These are phyloP conservation scores for Coelopa frigida DNA, from an alignment of 1,140 invertebrate genomes.

Conservation along the genomic window DNA sequence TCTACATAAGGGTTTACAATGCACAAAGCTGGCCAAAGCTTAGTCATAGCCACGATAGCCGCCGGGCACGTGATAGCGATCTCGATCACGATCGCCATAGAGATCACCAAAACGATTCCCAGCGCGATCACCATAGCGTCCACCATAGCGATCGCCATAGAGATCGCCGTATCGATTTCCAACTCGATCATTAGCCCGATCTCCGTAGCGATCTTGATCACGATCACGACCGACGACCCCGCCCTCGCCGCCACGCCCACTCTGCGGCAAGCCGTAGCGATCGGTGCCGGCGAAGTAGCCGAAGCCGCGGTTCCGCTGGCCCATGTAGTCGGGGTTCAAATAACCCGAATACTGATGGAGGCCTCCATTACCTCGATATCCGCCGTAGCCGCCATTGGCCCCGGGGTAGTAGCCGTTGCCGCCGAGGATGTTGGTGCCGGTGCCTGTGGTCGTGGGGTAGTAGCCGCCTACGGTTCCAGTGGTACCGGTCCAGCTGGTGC, in stretches of 20 bases:
- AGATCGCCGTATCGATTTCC: slow-evolving; percentile 23
- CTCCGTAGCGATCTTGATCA: no score
- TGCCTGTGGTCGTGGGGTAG: slow-evolving; percentile 19
- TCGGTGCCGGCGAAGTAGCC: slow-evolving; percentile 37
- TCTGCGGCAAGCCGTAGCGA: slow-evolving; percentile 36
- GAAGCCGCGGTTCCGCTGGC: slow-evolving; percentile 39
- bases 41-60: slow-evolving; percentile 34
- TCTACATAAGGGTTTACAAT: neutral
- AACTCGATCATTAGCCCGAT: no score
- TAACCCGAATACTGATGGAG: slow-evolving; percentile 43
- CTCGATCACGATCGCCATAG: slow-evolving; percentile 12
- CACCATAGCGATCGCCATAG: slow-evolving; percentile 16
- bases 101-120: slow-evolving; percentile 3
- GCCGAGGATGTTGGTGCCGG: slow-evolving; percentile 33
- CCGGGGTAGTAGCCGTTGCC: slow-evolving; percentile 29
- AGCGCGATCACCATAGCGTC: slow-evolving; percentile 13
- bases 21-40: slow-evolving; percentile 1
- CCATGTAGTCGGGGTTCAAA: slow-evolving; percentile 38
- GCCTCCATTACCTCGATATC: slow-evolving; percentile 45
- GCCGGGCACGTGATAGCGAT: neutral
- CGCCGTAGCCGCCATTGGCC: slow-evolving; percentile 42
- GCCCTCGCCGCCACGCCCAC: neutral
- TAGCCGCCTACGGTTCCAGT: slow-evolving; percentile 11
- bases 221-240: no score
- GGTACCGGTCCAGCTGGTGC: neutral